phyloP scores from a whole-genome alignment of 2,888 invertebrate genomes.

The Nebria brevicollis region DNA sequence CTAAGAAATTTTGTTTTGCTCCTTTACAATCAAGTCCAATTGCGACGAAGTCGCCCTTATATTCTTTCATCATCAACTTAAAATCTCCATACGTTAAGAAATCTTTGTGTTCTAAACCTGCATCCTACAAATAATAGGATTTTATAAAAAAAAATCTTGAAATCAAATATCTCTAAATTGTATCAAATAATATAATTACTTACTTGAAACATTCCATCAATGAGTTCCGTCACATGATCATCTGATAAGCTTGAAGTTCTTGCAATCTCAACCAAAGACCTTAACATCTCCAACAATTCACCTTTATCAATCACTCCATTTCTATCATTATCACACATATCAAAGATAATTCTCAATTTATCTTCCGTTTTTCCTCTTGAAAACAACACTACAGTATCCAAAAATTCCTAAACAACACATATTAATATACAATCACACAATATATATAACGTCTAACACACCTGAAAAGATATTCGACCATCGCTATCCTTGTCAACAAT shows the following conservation, averaged over 20 bases:
- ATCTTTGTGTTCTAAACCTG: slow-evolving; percentile 89
- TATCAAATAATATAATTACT: slow-evolving; percentile 41
- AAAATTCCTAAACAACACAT: slow-evolving; percentile 75
- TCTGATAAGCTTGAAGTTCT: slow-evolving; percentile 90
- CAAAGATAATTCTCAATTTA: slow-evolving; percentile 92
- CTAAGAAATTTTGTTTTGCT: slow-evolving; percentile 93
- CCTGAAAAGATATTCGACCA: slow-evolving; percentile 93
- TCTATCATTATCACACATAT: slow-evolving; percentile 96
- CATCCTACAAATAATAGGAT: slow-evolving; percentile 70
- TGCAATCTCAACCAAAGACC: slow-evolving; percentile 92
- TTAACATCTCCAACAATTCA: slow-evolving; percentile 92
- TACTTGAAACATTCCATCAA: slow-evolving; percentile 93
- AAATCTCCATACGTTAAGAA: slow-evolving; percentile 91
- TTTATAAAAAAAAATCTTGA: background rate
- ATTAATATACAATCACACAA: slow-evolving; percentile 14
- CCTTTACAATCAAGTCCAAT: slow-evolving; percentile 95
- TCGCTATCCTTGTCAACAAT: slow-evolving; percentile 95
- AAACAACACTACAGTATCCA: slow-evolving; percentile 92
- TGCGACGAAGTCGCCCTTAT: slow-evolving; percentile 94
- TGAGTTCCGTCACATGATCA: slow-evolving; percentile 90
- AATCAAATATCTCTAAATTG: background rate
- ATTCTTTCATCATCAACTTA: slow-evolving; percentile 96
- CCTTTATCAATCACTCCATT: slow-evolving; percentile 94
- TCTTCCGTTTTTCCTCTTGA: slow-evolving; percentile 93
- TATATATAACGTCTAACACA: slow-evolving; percentile 56